Evolutionary conservation across 2,113 vertebrate genomes (phyloP), one percentile per base, ranked within the genome.

Genomic region (Megaceryle torquata): DNA sequence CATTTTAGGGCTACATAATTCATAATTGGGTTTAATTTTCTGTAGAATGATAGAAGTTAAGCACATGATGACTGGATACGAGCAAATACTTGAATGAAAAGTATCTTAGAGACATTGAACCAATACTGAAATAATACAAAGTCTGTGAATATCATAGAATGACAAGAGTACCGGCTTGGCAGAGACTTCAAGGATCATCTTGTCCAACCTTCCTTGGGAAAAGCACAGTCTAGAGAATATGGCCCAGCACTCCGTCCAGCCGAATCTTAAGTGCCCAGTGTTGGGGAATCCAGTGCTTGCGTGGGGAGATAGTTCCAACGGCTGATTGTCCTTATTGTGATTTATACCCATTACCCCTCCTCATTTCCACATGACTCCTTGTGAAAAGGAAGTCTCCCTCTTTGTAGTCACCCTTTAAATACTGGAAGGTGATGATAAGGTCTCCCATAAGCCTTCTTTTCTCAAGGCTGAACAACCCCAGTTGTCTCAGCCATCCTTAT

Each of bases 51-150:
- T 21, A n/a, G 67, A 44, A 54, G 24, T 35, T 41, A 60, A 64
- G 14, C 25, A 57, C 3, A 1, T n/a, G 18, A 35, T 0, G 1
- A 15, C 41, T 9, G 18, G 59, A 16, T 12, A 56, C 8, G 2
- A 69, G 18, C 13, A 89, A 72, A 59, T 60, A 16, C 41, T 64
- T 39, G 25, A 31, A 56, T 60, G 63, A 85, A 17, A 3, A 48
- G 6, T 72, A 46, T 8, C 10, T 78, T 63, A 43, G 39, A 71
- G 70, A 72, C 7, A 22, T 11, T 70, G 37, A 57, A 74, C 12
- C 35, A 39, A 56, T 25, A 25, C 10, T 70, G 37, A 65, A 74
- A 14, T 39, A n/a, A 60, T 25, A 25, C 5, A n/a, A 74, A 79
- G 13, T 71, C n/a, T n/a, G 21, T 67, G n/a, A 60, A 31, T 25